Conservation (phyloP, 2,888 invertebrate species). For the Pyralis farinalis region DNA sequence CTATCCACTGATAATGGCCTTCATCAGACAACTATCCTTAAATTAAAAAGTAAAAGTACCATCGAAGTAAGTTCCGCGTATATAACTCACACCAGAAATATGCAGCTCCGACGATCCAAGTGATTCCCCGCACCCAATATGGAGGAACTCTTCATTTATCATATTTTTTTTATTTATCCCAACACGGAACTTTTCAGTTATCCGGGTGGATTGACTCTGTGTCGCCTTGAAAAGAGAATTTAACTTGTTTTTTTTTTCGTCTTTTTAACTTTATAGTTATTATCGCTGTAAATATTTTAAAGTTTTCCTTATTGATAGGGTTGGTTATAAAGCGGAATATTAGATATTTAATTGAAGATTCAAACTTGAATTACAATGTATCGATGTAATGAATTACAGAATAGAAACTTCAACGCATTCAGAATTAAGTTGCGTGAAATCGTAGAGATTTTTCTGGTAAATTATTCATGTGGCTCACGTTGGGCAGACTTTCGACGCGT, state of each 20-base stretch:
- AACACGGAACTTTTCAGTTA: constrained; percentile 26
- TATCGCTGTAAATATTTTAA: constrained; percentile 14
- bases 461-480: constrained; percentile 77
- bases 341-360: constrained; percentile 37
- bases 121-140: constrained; percentile 22
- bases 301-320: constrained; percentile 18
- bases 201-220: constrained; percentile 41
- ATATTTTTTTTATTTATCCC: constrained; percentile 19
- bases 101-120: constrained; percentile 10
- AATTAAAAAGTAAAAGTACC: constrained; percentile 22
- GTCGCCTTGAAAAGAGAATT: constrained; percentile 33
- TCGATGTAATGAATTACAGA: constrained; percentile 67
- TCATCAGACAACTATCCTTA: constrained; percentile 32
- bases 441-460: constrained; percentile 81
- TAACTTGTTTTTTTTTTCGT: constrained; percentile 9
- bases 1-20: constrained; percentile 40
- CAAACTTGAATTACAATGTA: constrained; percentile 52
- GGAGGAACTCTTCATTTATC: constrained; percentile 11
- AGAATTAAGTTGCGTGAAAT: constrained; percentile 77
- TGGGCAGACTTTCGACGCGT: constrained; percentile 71
- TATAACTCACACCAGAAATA: constrained; percentile 8
- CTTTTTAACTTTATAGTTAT: constrained; percentile 12
- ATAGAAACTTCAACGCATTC: constrained; percentile 74
- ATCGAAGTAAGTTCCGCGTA: constrained; percentile 13
- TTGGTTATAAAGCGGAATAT: constrained; percentile 4